Percentiles rank a stretch among this genome's conserved stretches.
Evolutionary conservation across 2,113 vertebrate species (phyloP).

Genomic region (Tapirus terrestris): DNA sequence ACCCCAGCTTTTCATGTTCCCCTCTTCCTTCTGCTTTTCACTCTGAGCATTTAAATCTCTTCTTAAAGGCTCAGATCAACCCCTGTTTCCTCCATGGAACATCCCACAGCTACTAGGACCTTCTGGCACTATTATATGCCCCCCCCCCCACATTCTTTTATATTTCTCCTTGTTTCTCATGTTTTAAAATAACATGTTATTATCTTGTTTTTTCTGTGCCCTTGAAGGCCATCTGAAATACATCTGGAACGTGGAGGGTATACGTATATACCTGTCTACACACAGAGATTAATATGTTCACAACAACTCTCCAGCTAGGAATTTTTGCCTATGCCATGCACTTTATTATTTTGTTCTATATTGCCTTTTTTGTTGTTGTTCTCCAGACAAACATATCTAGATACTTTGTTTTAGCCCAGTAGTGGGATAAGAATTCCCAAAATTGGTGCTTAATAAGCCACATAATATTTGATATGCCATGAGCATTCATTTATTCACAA

Average conservation of each 20-base stretch:
- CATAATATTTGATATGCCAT: not conserved
- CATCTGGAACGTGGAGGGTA: not conserved
- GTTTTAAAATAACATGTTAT: not conserved
- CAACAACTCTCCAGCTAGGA: not conserved
- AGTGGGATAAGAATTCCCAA: not conserved
- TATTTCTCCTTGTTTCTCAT: not conserved
- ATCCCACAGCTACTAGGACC: not conserved
- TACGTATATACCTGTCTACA: not conserved
- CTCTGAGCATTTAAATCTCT: not conserved
- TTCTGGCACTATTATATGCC: not conserved
- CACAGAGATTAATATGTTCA: not conserved
- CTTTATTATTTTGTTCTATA: not conserved
- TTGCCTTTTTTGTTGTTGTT: not conserved
- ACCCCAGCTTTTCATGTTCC: not conserved
- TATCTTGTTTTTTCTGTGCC: not conserved
- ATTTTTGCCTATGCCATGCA: not conserved
- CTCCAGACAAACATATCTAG: not conserved
- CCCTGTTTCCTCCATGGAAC: not conserved
- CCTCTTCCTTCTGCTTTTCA: not conserved
- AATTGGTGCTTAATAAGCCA: not conserved
- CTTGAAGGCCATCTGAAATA: not conserved
- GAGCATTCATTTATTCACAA: not conserved
- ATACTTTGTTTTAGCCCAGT: not conserved
- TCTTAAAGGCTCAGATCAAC: not conserved
- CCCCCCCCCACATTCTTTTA: not conserved